phyloP scores from a whole-genome alignment of 2,113 vertebrate genomes.

The Himantopus leucocephalus region DNA sequence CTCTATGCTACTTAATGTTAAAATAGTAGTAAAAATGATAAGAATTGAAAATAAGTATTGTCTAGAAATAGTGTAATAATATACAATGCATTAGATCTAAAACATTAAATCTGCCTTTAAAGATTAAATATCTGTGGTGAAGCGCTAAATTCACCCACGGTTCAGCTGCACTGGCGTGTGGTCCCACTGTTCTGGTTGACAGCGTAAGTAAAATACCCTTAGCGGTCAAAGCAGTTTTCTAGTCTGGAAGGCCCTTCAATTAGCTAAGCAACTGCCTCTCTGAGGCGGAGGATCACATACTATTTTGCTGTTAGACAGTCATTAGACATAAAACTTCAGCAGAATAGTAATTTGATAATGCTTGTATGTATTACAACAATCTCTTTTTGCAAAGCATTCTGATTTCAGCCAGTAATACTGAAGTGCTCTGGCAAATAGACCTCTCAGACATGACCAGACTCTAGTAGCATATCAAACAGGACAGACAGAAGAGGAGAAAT shows the following conservation, averaged over 20 bases:
- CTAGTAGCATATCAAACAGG: not conserved
- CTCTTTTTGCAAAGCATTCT: not conserved
- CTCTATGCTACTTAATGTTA: not conserved
- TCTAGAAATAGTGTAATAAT: not conserved
- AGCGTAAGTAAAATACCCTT: not conserved
- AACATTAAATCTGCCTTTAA: slow-evolving; percentile 22
- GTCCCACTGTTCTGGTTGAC: not conserved
- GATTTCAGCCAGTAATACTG: not conserved
- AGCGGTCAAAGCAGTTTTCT: not conserved
- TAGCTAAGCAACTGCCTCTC: not conserved
- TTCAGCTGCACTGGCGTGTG: not conserved
- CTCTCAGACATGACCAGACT: not conserved
- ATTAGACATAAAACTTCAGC: not conserved
- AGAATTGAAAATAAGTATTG: not conserved
- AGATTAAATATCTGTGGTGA: slow-evolving; percentile 17
- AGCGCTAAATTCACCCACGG: not conserved
- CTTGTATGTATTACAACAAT: not conserved
- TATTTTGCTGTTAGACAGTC: slow-evolving; percentile 1
- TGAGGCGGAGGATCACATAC: not conserved
- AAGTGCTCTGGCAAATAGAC: not conserved
- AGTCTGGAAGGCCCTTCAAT: slow-evolving; percentile 16
- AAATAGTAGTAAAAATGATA: not conserved
- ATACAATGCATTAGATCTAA: not conserved
- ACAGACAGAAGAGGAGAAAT: not conserved
- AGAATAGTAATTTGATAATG: slow-evolving; percentile 42